Conservation (phyloP, 2,797 vertebrate genomes). For the Girardinus metallicus region DNA sequence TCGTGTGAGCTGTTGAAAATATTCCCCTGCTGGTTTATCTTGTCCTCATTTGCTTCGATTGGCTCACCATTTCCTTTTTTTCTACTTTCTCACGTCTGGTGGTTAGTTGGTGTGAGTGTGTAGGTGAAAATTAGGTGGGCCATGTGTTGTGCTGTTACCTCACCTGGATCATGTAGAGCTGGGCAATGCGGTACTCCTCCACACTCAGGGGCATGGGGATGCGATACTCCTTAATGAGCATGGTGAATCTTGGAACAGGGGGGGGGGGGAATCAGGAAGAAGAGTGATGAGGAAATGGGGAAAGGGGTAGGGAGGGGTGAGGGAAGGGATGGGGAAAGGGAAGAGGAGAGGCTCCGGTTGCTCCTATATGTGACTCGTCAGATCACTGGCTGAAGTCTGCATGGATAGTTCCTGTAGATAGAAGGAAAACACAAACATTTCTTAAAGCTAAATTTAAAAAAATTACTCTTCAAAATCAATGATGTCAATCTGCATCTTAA, state of each 20-base stretch:
- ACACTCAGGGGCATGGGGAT: conserved; percentile 98
- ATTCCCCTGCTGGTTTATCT: conserved; percentile 2
- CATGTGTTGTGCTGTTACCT: conserved; percentile 38
- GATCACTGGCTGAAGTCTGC: conserved; percentile 76
- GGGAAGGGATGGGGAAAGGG: conserved; percentile 41
- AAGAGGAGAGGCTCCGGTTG: conserved; percentile 35
- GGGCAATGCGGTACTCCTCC: conserved; percentile 98
- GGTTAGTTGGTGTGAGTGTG: neutral
- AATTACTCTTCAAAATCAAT: conserved; percentile 5
- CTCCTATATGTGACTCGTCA: conserved; percentile 78
- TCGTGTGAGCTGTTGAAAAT: conserved; percentile 28
- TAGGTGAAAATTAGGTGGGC: conserved; percentile 2
- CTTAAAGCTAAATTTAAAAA: conserved; percentile 9
- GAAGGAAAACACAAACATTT: conserved; percentile 21
- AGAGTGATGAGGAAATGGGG: conserved; percentile 49
- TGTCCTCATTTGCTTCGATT: neutral
- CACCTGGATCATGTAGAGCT: conserved; percentile 99
- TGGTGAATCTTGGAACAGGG: conserved; percentile 76
- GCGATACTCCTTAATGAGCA: conserved; percentile 97
- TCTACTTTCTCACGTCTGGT: neutral
- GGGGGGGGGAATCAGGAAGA: conserved; percentile 41
- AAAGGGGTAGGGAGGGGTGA: conserved; percentile 38
- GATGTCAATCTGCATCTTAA: conserved; percentile 7
- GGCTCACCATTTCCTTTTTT: neutral
- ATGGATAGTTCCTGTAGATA: conserved; percentile 82